Evolutionary conservation across 1,140 invertebrate species (phyloP).

Genomic region (Oncopodura yosiiana): DNA sequence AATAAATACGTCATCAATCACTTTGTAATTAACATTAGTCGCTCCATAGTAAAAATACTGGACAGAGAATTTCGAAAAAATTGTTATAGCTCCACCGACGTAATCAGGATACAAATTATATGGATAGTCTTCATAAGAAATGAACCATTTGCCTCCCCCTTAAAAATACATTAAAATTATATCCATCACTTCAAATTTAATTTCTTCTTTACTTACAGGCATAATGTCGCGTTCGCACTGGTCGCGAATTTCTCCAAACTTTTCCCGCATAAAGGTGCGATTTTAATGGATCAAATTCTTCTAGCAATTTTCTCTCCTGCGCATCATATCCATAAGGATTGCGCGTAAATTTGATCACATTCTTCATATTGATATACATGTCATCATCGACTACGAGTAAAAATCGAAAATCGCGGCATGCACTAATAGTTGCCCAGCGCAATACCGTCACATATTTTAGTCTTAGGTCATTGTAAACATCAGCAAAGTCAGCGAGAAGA

Average conservation of each 20-base stretch:
- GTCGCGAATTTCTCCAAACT: conserved; percentile 67
- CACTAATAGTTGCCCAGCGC: conserved; percentile 67
- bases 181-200: too few species aligned
- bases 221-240: conserved; percentile 45
- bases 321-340: conserved; percentile 57
- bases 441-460: conserved; percentile 82
- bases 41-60: conserved; percentile 62
- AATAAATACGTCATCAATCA: conserved; percentile 79
- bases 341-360: conserved; percentile 62
- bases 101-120: conserved; percentile 79
- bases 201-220: too few species aligned
- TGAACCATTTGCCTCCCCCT: conserved; percentile 62
- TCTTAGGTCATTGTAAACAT: conserved; percentile 83
- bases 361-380: conserved; percentile 79
- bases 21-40: conserved; percentile 65
- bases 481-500: conserved; percentile 68
- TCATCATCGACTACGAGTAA: conserved; percentile 86
- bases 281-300: conserved; percentile 47
- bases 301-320: background rate
- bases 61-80: conserved; percentile 62
- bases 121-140: conserved; percentile 71
- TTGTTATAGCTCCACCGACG: conserved; percentile 72
- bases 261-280: conserved; percentile 62
- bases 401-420: too few species aligned
- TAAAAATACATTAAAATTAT: too few species aligned